Evolutionary conservation across 2,888 invertebrate genomes (phyloP), one percentile per base, ranked within the genome.

Genomic region (Agrotis clavis): DNA sequence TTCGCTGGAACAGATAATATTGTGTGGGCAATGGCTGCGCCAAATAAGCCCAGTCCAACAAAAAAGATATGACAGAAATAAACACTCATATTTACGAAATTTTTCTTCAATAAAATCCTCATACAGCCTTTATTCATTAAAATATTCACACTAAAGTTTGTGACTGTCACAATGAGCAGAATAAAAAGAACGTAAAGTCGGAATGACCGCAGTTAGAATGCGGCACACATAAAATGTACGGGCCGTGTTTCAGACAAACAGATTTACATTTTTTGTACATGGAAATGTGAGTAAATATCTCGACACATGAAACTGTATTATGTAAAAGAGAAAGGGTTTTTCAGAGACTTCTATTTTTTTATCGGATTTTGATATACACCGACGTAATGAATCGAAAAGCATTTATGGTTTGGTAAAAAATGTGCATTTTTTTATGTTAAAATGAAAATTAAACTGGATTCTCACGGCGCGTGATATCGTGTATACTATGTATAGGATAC

Each of bases 121-220:
- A 25, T n/a, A 25, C 25, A 25, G 25, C 47, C 57, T 70, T 54
- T 60, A 54, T 41, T 60, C n/a, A n/a, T 48, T 69, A 6, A 41
- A 11, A 75, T 14, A 50, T 54, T 71, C n/a, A 70, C 30, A 45
- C 25, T 9, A 21, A 30, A 47, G 25, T 74, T 61, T 19, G 41
- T 19, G 4, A 54, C 53, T 54, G 5, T 41, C 18, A 47, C 54
- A 71, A 71, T 78, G 56, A 25, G 19, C 35, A 30, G 41, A 1
- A 45, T 35, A 71, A 47, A 59, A 72, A 56, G 74, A 61, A 5
- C n/a, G n/a, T 57, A 73, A 79, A 65, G 51, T 3, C 35, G 4
- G 45, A 72, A 79, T 73, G 25, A 19, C 61, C 47, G 61, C 60
- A 51, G 74, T 65, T 47, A 30, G 41, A 72, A 54, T 63, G 62